phyloP scores from a whole-genome alignment of 2,888 invertebrate species.

The Drosophila nigricruria region DNA sequence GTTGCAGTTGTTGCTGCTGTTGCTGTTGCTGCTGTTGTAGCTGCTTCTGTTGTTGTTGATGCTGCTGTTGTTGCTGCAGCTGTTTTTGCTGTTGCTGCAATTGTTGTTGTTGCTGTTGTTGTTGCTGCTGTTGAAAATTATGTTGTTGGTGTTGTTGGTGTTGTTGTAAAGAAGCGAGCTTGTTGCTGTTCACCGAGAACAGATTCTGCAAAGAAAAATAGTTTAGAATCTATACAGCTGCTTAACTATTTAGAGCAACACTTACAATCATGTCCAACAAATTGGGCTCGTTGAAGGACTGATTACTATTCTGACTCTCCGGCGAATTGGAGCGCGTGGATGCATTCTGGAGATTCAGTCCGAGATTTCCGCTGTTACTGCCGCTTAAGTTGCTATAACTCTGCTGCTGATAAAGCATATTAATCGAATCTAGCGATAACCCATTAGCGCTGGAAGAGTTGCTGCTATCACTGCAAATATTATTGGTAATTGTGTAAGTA shows the following conservation, averaged over 20 bases:
- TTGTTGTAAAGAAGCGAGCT: conserved; percentile 67
- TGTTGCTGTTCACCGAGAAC: conserved; percentile 76
- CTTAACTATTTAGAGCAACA: background rate
- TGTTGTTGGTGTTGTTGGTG: conserved; percentile 69
- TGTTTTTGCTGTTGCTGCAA: conserved; percentile 60
- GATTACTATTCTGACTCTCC: conserved; percentile 84
- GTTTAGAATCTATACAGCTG: background rate
- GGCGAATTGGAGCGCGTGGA: conserved; percentile 85
- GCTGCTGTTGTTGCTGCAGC: conserved; percentile 34
- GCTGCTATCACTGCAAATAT: conserved; percentile 81
- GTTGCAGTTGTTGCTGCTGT: conserved; percentile 51
- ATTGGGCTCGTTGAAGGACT: conserved; percentile 82
- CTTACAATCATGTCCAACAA: conserved; percentile 84
- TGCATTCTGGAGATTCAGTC: conserved; percentile 68
- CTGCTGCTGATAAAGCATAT: conserved; percentile 77
- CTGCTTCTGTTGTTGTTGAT: conserved; percentile 57
- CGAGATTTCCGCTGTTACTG: conserved; percentile 57
- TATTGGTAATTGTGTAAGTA: conserved; percentile 2
- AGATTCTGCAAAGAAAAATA: conserved; percentile 70
- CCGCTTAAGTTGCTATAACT: conserved; percentile 49
- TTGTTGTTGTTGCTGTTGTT: conserved; percentile 66
- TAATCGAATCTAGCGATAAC: conserved; percentile 80
- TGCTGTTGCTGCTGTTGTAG: conserved; percentile 32
- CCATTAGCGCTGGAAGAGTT: conserved; percentile 82
- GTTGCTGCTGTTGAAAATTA: conserved; percentile 50